Percentiles rank a stretch among this genome's conserved stretches.
Conservation (phyloP, 53 echinoderm and acorn worm species). For the Glandiceps talaboti region DNA sequence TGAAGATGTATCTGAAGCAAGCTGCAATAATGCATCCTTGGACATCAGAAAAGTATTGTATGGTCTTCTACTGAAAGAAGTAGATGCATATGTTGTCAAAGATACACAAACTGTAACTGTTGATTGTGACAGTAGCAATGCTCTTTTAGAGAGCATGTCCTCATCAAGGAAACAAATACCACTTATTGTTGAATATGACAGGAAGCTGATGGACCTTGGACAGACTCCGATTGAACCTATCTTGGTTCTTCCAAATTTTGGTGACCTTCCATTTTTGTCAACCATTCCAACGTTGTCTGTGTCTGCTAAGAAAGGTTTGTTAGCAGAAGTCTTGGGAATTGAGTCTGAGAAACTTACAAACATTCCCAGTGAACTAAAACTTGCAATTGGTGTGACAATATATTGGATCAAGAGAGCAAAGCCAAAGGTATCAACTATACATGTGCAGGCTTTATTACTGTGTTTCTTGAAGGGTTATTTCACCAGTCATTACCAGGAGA, state of each 20-base stretch:
- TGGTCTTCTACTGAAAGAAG: constrained; percentile 22
- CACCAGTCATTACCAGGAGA: no score
- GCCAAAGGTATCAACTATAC: constrained; percentile 16
- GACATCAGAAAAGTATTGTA: constrained; percentile 22
- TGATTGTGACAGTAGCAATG: neutral
- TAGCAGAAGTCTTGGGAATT: neutral
- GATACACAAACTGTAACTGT: no score
- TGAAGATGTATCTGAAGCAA: constrained; percentile 25
- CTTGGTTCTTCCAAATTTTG: constrained; percentile 10
- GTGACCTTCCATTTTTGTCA: constrained; percentile 18
- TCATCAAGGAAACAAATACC: neutral
- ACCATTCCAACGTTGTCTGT: constrained; percentile 31
- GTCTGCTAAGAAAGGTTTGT: constrained; percentile 16
- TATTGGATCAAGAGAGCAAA: constrained; percentile 36
- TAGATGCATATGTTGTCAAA: neutral
- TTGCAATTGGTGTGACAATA: constrained; percentile 21
- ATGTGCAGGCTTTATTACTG: constrained; percentile 31
- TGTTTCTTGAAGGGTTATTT: constrained; percentile 10
- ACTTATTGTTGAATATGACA: neutral
- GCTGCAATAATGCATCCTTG: constrained; percentile 7
- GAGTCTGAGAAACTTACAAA: constrained; percentile 5
- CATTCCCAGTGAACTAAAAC: constrained; percentile 25
- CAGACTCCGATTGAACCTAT: constrained; percentile 19
- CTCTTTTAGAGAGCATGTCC: neutral
- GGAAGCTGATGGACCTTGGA: neutral